Conservation (phyloP, 1,140 invertebrate genomes). For the Drosophila erecta region DNA sequence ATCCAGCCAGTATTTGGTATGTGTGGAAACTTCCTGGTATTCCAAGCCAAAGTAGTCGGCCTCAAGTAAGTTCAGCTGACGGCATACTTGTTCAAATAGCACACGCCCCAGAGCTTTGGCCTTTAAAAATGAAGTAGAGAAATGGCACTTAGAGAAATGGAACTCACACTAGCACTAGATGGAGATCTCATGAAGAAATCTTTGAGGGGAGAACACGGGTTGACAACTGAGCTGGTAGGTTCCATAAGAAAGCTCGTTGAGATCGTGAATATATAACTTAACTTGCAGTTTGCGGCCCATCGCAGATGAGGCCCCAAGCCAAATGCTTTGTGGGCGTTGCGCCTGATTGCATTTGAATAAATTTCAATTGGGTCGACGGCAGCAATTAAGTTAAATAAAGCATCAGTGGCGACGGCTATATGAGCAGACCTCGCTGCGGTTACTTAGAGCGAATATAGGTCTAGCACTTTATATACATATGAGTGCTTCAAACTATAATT, state of each 20-base stretch:
- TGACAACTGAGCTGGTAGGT: not conserved
- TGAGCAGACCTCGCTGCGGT: not conserved
- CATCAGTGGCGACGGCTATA: not conserved
- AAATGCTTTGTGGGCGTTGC: conserved; percentile 52
- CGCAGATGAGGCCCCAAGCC: conserved; percentile 27
- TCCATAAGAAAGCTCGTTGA: conserved; percentile 25
- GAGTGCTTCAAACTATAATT: not conserved
- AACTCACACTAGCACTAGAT: no score
- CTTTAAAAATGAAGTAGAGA: conserved; percentile 86
- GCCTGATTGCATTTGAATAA: conserved; percentile 68
- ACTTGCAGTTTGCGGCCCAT: conserved; percentile 23
- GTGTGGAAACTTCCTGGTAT: conserved; percentile 92
- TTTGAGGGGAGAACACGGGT: not conserved
- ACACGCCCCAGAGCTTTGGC: conserved; percentile 96
- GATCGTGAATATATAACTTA: conserved; percentile 55
- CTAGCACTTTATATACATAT: not conserved
- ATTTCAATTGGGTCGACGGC: conserved; percentile 66
- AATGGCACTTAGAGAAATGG: no score
- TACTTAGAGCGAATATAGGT: not conserved
- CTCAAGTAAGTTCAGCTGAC: conserved; percentile 97
- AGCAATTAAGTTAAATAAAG: conserved; percentile 49
- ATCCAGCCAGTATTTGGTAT: conserved; percentile 97
- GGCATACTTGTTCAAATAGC: conserved; percentile 98
- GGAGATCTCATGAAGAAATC: no score
- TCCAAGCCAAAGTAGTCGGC: conserved; percentile 99